phyloP scores from a whole-genome alignment of 2,888 invertebrate genomes.

The Drosophila yooni region DNA sequence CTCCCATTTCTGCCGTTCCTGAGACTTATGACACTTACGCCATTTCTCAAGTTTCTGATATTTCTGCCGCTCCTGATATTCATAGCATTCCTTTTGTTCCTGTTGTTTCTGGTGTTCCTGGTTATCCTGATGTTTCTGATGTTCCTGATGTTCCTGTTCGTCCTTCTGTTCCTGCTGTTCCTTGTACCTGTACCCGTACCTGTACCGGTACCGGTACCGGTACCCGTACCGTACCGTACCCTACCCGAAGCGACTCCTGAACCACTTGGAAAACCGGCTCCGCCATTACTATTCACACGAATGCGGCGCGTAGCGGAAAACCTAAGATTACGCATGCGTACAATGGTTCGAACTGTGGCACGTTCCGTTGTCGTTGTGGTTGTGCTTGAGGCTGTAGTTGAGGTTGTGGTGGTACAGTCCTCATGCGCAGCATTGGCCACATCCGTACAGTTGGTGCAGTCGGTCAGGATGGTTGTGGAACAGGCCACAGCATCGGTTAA shows the following conservation, averaged over 20 bases:
- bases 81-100: too few species aligned
- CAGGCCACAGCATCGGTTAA: constrained; percentile 36
- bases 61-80: not conserved
- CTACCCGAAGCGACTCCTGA: too few species aligned
- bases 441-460: constrained; percentile 35
- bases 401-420: constrained; percentile 35
- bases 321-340: constrained; percentile 10
- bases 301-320: constrained; percentile 20
- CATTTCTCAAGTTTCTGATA: not conserved
- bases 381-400: not conserved
- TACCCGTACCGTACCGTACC: too few species aligned
- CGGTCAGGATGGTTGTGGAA: constrained; percentile 14
- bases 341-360: not conserved
- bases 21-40: not conserved
- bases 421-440: not conserved
- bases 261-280: too few species aligned
- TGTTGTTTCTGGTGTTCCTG: too few species aligned
- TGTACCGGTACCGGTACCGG: not conserved
- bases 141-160: not conserved
- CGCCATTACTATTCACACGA: constrained; percentile 12
- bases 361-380: constrained; percentile 23
- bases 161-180: not conserved
- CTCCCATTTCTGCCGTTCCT: too few species aligned
- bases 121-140: too few species aligned
- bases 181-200: not conserved